A percentile compares a stretch with the other conserved stretches of the same genome.
Evolutionary conservation across 2,797 vertebrate species (phyloP).

Genomic region (Ceyx erithaca): DNA sequence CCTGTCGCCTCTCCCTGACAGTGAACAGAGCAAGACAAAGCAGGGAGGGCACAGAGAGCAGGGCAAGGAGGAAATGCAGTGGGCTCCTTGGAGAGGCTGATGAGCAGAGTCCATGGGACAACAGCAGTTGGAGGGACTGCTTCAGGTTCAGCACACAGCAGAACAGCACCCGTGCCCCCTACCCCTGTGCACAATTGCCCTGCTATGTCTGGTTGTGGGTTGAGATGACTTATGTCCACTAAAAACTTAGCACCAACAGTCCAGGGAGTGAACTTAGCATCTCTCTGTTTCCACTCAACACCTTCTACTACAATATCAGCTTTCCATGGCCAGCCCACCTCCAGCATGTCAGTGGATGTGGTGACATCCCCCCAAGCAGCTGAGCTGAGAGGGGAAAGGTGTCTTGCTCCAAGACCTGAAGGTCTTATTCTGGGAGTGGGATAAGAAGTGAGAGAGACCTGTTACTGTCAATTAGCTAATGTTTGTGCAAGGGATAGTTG

Average conservation of each 20-base stretch:
- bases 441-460: slow-evolving; percentile 34
- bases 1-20: neutral
- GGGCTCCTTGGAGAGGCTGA: neutral
- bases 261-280: neutral
- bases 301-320: neutral
- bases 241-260: neutral
- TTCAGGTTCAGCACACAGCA: neutral
- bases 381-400: neutral
- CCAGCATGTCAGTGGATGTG: neutral
- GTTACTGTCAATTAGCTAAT: slow-evolving; percentile 51
- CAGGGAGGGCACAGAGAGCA: neutral
- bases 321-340: neutral
- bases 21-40: neutral
- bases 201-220: neutral
- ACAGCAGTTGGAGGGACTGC: neutral
- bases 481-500: slow-evolving; percentile 35
- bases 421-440: neutral
- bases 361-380: neutral
- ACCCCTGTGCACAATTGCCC: neutral
- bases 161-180: accelerated
- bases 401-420: neutral
- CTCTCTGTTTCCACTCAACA: neutral
- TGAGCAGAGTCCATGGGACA: neutral
- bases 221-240: neutral
- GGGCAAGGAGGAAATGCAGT: neutral